Conservation (phyloP, 2,888 invertebrate species). For the Deilephila porcellus region DNA sequence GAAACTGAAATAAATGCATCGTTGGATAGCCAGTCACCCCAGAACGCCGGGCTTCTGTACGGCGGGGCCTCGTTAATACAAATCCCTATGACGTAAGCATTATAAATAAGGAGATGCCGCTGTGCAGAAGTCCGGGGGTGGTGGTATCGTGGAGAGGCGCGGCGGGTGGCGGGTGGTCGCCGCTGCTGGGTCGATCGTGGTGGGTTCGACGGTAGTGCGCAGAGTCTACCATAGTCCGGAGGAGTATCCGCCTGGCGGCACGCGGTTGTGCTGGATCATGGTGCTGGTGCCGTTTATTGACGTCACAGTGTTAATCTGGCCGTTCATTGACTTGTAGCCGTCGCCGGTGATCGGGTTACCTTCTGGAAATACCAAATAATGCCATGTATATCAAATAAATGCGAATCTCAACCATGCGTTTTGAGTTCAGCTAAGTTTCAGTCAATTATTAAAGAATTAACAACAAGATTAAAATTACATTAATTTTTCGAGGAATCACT, state of each 20-base stretch:
- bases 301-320: slow-evolving; percentile 83
- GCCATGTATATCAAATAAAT: neutral
- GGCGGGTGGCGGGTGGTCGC: slow-evolving; percentile 42
- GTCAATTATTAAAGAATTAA: neutral
- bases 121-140: slow-evolving; percentile 11
- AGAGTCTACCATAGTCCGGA: slow-evolving; percentile 87
- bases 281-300: slow-evolving; percentile 75
- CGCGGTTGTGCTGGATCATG: slow-evolving; percentile 81
- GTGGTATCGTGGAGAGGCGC: slow-evolving; percentile 31
- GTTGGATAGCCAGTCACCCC: slow-evolving; percentile 36
- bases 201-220: slow-evolving; percentile 45
- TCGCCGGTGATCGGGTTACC: slow-evolving; percentile 86
- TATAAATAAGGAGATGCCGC: slow-evolving; percentile 13
- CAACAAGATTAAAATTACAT: neutral
- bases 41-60: slow-evolving; percentile 14
- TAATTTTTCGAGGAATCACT: neutral
- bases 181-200: slow-evolving; percentile 41
- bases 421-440: neutral
- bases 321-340: slow-evolving; percentile 84
- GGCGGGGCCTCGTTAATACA: neutral
- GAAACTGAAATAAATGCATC: slow-evolving; percentile 72
- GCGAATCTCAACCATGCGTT: neutral
- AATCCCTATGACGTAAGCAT: slow-evolving; percentile 12
- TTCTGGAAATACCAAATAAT: slow-evolving; percentile 66
- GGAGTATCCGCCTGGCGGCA: slow-evolving; percentile 88